Base-by-base conservation (phyloP, 2,113 vertebrate genomes). In the Terrapene triunguis region DNA sequence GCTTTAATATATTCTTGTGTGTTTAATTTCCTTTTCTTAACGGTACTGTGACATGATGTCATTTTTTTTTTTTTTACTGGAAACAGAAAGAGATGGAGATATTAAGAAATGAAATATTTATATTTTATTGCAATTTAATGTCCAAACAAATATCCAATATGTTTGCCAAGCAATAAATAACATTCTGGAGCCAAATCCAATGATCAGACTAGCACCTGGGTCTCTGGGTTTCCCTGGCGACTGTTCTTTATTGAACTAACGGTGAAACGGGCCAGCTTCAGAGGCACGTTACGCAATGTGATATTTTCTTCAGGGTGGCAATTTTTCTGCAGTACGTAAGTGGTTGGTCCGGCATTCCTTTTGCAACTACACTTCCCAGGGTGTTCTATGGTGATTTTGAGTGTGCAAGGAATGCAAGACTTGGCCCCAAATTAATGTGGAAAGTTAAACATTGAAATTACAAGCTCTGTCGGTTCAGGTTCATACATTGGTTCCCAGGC, bases 11-110 rank as follows among this genome's bases (percentile, higher is more conserved):
- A 92, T 47, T 93, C 91, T 93, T 97, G 89, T 80, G 81, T 55
- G 82, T n/a, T 96, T 95, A 94, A 95, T 97, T 97, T 96, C 96
- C 95, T 95, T 95, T 95, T 97, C 94, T 95, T 95, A 98, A 97
- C 94, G 62, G 87, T 86, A 91, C 25, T 82, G 51, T 94, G 92
- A 91, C 84, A 94, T 91, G 59, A 95, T 54, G 80, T 85, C 38
- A 88, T 95, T 94, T 79, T 89, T 53, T 82, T 29, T 2, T 29
- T 2, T 74, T 74, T 44, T 74, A 97, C 89, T 95, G 25, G 57
- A 96, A 97, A 95, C 87, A 95, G 87, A 93, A 97, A 96, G 87
- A 96, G 97, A 93, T 21, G 89, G 88, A 93, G 93, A 89, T 96
- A 96, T 81, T 88, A 2, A 0, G 94, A 95, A 97, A 96, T 82